Conservation (phyloP, 2,797 vertebrate genomes). For the Megalops cyprinoides region DNA sequence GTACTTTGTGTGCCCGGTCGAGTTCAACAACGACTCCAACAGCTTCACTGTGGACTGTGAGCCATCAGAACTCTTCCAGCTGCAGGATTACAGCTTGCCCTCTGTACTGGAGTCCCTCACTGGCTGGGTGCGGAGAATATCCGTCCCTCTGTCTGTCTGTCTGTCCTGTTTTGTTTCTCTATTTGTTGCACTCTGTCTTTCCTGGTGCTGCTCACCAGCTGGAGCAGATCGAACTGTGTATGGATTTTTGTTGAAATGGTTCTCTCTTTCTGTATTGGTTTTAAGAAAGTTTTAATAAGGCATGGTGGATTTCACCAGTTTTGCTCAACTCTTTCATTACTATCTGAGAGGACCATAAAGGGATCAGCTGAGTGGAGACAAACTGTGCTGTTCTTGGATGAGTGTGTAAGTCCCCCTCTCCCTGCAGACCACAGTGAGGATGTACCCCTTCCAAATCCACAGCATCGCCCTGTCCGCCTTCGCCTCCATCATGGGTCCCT, state of each 20-base stretch:
- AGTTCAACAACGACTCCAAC: slow-evolving; percentile 96
- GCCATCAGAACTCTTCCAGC: slow-evolving; percentile 90
- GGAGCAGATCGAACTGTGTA: no score
- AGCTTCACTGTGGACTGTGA: slow-evolving; percentile 94
- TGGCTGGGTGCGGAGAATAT: slow-evolving; percentile 80
- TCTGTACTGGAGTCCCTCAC: slow-evolving; percentile 80
- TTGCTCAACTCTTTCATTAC: no score
- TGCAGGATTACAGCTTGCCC: slow-evolving; percentile 90
- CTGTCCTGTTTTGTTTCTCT: neutral
- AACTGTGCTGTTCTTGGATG: neutral
- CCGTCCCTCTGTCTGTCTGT: neutral
- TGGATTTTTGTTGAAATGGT: no score
- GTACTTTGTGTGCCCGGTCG: slow-evolving; percentile 96
- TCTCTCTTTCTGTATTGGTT: no score
- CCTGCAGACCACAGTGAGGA: slow-evolving; percentile 83
- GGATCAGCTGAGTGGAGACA: slow-evolving; percentile 1
- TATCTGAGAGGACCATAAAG: no score
- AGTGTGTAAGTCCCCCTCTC: slow-evolving; percentile 12
- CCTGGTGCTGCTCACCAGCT: no score
- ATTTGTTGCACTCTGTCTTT: neutral
- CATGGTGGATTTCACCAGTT: no score
- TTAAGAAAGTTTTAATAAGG: no score
- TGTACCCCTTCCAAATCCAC: slow-evolving; percentile 98
- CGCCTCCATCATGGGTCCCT: slow-evolving; percentile 93
- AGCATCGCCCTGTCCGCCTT: slow-evolving; percentile 94